A percentile compares a stretch with the other conserved stretches of the same genome.
Evolutionary conservation across 2,113 vertebrate species (phyloP).

Genomic region (Cinclus mexicanus): DNA sequence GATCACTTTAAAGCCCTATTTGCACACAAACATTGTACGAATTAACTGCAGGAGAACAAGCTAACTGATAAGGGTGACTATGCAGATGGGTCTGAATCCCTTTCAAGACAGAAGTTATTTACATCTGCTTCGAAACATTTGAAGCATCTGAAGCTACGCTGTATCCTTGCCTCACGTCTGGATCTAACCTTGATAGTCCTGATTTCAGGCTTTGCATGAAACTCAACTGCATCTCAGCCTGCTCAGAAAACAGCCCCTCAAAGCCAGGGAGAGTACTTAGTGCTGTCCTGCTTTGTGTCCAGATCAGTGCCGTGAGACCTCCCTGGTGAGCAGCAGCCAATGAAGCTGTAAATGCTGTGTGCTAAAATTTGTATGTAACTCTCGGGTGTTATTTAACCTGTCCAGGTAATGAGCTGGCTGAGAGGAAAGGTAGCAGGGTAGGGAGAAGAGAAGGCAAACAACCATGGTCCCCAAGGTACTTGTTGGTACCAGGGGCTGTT

Average conservation of each 20-base stretch:
- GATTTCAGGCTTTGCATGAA: neutral
- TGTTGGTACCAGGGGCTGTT: neutral
- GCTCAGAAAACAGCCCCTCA: neutral
- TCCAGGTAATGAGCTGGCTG: neutral
- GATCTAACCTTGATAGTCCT: neutral
- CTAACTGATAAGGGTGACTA: slow-evolving; percentile 37
- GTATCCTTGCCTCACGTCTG: neutral
- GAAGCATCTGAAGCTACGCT: neutral
- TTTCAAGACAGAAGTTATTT: slow-evolving; percentile 49
- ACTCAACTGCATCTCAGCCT: neutral
- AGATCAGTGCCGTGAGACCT: neutral
- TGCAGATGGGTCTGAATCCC: slow-evolving; percentile 24
- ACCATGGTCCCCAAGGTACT: accelerated
- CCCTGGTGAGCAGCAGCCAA: accelerated
- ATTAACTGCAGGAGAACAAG: slow-evolving; percentile 29
- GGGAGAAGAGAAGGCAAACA: neutral
- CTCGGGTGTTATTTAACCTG: neutral
- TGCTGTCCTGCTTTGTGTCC: neutral
- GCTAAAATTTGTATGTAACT: neutral
- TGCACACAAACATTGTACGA: slow-evolving; percentile 60
- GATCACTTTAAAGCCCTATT: slow-evolving; percentile 69
- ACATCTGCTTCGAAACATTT: slow-evolving; percentile 37
- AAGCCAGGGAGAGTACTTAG: neutral
- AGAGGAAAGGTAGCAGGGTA: neutral
- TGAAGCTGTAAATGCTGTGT: neutral